Conservation (phyloP, 1,140 invertebrate species). For the Drosophila takahashii region DNA sequence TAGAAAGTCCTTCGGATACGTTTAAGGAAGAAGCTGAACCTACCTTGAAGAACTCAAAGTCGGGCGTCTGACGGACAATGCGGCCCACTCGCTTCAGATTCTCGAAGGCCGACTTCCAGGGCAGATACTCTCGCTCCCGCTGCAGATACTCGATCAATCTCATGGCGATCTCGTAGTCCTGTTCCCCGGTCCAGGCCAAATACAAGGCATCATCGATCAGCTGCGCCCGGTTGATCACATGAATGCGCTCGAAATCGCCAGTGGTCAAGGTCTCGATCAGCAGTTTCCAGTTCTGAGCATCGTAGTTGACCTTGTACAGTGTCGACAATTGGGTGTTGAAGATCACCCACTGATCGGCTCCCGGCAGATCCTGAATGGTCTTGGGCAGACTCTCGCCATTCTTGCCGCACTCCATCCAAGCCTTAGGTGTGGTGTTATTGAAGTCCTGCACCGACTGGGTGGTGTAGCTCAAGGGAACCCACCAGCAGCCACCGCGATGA, state of each 20-base stretch:
- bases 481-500: conserved; percentile 84
- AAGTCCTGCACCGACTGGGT: conserved; percentile 88
- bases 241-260: conserved; percentile 86
- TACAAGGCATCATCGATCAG: conserved; percentile 92
- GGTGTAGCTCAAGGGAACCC: conserved; percentile 88
- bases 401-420: conserved; percentile 86
- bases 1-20: background rate
- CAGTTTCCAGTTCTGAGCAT: conserved; percentile 89
- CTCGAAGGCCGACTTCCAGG: conserved; percentile 88
- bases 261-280: conserved; percentile 86
- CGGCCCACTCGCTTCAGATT: conserved; percentile 86
- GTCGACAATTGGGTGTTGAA: conserved; percentile 88
- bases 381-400: conserved; percentile 57
- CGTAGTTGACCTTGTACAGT: conserved; percentile 92
- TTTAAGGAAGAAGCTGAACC: conserved; percentile 10
- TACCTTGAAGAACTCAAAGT: conserved; percentile 87
- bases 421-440: conserved; percentile 86
- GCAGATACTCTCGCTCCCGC: conserved; percentile 88
- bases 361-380: conserved; percentile 75
- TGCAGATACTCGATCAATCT: conserved; percentile 88
- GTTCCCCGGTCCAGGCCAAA: conserved; percentile 88
- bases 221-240: conserved; percentile 91
- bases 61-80: conserved; percentile 85
- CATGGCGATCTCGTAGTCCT: conserved; percentile 89
- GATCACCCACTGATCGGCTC: conserved; percentile 87